Conservation (phyloP, 2,113 vertebrate species). For the Nerophis ophidion region DNA sequence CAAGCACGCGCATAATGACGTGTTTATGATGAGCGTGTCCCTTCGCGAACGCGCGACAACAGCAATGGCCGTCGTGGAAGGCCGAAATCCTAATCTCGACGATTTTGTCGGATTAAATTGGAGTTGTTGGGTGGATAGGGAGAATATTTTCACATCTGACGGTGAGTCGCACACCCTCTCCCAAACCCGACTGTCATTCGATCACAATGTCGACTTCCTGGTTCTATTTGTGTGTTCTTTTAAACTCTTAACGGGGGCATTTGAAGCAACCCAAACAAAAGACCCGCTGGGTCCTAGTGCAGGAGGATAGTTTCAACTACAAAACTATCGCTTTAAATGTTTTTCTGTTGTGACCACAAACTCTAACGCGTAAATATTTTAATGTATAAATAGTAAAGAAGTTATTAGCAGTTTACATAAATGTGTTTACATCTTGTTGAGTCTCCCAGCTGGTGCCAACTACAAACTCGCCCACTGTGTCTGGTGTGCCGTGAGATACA, state of each 20-base stretch:
- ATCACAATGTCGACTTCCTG: not conserved
- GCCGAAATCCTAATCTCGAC: constrained; percentile 80
- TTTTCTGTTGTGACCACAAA: not conserved
- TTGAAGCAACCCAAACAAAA: constrained; percentile 75
- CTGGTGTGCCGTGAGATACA: no score
- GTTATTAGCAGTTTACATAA: no score
- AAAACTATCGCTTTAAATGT: not conserved
- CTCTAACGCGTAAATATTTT: no score
- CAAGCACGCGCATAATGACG: constrained; percentile 27
- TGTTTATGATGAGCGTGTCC: constrained; percentile 50
- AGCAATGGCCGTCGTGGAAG: constrained; percentile 84
- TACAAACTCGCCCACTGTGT: no score
- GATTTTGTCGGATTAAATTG: constrained; percentile 85
- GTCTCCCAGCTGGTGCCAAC: no score
- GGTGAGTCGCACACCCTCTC: constrained; percentile 68
- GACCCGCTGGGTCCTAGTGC: constrained; percentile 83
- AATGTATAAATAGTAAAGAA: no score
- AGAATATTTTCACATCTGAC: constrained; percentile 65
- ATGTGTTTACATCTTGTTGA: no score
- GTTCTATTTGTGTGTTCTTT: constrained; percentile 29
- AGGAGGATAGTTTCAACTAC: constrained; percentile 5
- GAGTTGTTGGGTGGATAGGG: constrained; percentile 79
- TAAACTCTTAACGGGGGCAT: constrained; percentile 31
- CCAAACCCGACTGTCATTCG: not conserved
- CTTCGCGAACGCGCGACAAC: constrained; percentile 77